Evolutionary conservation across 2,113 vertebrate species (phyloP).

Genomic region (Pitta sordida): DNA sequence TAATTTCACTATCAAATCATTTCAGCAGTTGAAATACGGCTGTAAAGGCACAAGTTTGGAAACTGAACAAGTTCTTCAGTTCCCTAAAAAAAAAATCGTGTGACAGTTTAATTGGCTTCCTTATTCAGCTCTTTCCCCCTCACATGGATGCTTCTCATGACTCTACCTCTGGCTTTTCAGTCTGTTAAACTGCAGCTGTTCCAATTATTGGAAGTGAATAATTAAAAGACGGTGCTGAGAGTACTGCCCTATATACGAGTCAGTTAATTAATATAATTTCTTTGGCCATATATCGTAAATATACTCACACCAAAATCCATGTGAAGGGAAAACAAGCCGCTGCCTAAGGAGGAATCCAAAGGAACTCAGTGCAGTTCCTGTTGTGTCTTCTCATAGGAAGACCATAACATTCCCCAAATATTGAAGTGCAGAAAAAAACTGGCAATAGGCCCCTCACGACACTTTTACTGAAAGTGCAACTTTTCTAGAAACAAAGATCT

Average conservation of each 20-base stretch:
- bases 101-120: not conserved
- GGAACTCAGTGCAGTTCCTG: not conserved
- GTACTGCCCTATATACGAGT: not conserved
- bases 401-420: not conserved
- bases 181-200: not conserved
- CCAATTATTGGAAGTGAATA: not conserved
- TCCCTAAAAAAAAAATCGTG: not conserved
- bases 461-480: not conserved
- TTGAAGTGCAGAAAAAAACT: fast-evolving
- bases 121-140: not conserved
- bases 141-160: not conserved
- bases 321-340: not conserved
- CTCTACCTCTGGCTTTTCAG: not conserved
- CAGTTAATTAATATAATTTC: not conserved
- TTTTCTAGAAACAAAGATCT: not conserved
- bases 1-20: not conserved
- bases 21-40: not conserved
- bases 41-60: not conserved
- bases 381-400: not conserved
- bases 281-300: not conserved
- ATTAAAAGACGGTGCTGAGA: not conserved
- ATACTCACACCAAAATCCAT: not conserved
- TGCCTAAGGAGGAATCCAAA: not conserved
- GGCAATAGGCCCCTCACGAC: not conserved
- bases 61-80: not conserved